phyloP scores from a whole-genome alignment of 2,113 vertebrate genomes.

The Bungarus multicinctus region DNA sequence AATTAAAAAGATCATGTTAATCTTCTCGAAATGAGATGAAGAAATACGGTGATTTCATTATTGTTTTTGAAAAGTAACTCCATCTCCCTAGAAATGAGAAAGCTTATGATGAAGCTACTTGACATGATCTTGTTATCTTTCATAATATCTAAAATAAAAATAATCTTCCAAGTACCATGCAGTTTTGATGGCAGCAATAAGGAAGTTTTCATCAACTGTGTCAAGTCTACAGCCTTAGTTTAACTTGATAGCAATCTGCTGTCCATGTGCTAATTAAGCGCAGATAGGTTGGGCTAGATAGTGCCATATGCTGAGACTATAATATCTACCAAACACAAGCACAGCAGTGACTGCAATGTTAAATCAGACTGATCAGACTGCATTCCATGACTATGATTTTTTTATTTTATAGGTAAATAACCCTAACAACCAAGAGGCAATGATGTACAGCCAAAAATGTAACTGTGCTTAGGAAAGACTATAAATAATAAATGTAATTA shows the following conservation, averaged over 20 bases:
- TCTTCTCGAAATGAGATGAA: background rate
- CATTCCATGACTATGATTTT: background rate
- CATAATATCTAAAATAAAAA: background rate
- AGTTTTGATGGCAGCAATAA: background rate
- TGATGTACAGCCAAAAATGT: background rate
- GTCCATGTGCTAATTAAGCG: background rate
- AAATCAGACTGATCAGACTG: background rate
- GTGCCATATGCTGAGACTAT: background rate
- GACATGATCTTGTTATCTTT: background rate
- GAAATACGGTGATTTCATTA: background rate
- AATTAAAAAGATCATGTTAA: slow-evolving; percentile 1
- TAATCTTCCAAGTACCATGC: background rate
- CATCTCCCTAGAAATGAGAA: background rate
- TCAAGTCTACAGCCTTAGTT: background rate
- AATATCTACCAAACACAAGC: background rate
- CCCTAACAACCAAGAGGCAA: background rate
- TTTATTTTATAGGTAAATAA: background rate
- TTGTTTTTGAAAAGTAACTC: background rate
- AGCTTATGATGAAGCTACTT: background rate
- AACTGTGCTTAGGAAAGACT: background rate
- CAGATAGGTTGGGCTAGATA: background rate
- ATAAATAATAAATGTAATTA: background rate
- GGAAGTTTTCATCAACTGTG: background rate
- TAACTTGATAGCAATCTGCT: background rate
- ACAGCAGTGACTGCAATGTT: background rate